phyloP scores from a whole-genome alignment of 2,113 vertebrate genomes.

The Jaculus jaculus region DNA sequence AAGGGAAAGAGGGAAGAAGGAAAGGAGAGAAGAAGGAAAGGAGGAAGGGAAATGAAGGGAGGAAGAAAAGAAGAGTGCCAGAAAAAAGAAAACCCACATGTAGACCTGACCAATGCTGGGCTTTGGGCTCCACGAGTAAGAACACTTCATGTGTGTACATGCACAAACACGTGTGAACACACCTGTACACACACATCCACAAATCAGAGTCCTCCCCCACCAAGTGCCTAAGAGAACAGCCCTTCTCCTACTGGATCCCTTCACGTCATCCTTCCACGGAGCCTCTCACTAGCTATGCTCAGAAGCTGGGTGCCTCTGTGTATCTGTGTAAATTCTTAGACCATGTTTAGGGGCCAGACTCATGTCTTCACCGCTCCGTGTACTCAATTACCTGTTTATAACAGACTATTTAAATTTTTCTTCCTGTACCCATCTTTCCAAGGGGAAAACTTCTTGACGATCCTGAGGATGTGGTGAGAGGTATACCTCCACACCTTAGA shows the following conservation, averaged over 20 bases:
- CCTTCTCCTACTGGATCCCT: neutral
- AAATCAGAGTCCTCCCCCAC: neutral
- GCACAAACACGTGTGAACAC: neutral
- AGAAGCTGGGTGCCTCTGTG: neutral
- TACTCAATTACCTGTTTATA: slow-evolving; percentile 8
- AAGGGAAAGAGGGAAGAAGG: neutral
- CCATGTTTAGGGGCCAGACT: neutral
- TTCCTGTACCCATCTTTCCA: neutral
- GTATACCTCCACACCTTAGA: neutral
- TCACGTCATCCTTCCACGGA: neutral
- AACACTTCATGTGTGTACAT: neutral
- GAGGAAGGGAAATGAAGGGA: neutral
- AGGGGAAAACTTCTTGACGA: neutral
- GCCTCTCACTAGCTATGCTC: neutral
- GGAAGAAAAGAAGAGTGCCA: neutral
- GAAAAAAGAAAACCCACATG: neutral
- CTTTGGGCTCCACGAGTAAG: neutral
- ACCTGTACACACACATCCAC: neutral
- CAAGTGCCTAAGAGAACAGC: neutral
- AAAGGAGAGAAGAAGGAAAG: neutral
- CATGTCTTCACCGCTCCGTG: neutral
- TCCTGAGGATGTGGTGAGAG: neutral
- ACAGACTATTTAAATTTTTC: neutral
- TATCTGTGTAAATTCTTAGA: neutral
- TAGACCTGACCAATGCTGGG: neutral